Conservation (phyloP, 1,140 invertebrate species). For the Procambarus virginalis region DNA sequence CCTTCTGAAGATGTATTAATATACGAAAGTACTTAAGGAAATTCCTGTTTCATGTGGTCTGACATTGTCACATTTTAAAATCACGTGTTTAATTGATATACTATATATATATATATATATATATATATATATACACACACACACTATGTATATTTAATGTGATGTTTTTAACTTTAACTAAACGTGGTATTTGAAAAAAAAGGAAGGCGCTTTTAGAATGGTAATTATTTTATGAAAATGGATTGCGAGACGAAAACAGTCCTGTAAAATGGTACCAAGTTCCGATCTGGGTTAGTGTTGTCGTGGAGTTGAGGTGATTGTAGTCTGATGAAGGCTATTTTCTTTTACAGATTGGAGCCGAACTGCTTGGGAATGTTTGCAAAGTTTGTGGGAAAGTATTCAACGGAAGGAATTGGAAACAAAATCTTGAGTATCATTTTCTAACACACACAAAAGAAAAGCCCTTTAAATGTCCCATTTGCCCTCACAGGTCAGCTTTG, state of each 20-base stretch:
- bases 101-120: too few relatives aligned
- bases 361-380: slow-evolving; percentile 65
- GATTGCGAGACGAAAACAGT: not conserved
- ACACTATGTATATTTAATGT: too few relatives aligned
- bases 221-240: not conserved
- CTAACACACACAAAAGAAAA: slow-evolving; percentile 69
- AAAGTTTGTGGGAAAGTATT: slow-evolving; percentile 67
- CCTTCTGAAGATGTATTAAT: too few relatives aligned
- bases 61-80: too few relatives aligned
- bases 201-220: too few relatives aligned
- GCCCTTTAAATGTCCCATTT: slow-evolving; percentile 66
- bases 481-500: slow-evolving; percentile 67
- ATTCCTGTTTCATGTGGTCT: too few relatives aligned
- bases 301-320: not conserved
- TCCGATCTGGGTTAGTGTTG: not conserved
- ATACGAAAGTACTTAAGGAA: too few relatives aligned
- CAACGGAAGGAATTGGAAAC: slow-evolving; percentile 67
- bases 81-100: too few relatives aligned
- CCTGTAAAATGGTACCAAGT: not conserved
- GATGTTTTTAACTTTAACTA: too few relatives aligned
- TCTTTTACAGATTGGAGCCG: slow-evolving; percentile 65
- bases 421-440: slow-evolving; percentile 65
- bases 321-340: slow-evolving; percentile 64
- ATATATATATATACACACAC: too few relatives aligned
- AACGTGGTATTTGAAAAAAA: too few relatives aligned